These are phyloP conservation scores for Aelia acuminata DNA, from an alignment of 2,888 invertebrate genomes.

Conservation along the genomic window DNA sequence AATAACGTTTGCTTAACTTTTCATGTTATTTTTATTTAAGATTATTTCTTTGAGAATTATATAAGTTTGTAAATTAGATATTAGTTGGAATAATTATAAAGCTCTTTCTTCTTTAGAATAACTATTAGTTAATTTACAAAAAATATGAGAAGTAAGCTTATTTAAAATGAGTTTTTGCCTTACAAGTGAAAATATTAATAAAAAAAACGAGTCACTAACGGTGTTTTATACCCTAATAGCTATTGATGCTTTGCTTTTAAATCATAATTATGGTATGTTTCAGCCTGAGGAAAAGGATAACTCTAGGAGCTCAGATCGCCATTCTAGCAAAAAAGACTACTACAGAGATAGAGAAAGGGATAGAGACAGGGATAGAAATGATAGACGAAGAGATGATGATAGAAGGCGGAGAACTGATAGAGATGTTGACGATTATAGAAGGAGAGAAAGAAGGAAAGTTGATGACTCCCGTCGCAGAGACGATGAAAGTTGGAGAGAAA, in stretches of 20 bases:
- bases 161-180: too few species aligned
- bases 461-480: constrained; percentile 56
- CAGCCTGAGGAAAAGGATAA: constrained; percentile 61
- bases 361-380: constrained; percentile 67
- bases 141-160: too few species aligned
- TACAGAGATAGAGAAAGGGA: constrained; percentile 60
- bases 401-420: constrained; percentile 57
- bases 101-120: too few species aligned
- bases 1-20: too few species aligned
- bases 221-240: too few species aligned
- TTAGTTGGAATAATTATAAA: too few species aligned
- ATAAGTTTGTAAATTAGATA: too few species aligned
- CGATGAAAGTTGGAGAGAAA: constrained; percentile 55
- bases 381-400: constrained; percentile 59
- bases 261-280: constrained; percentile 12
- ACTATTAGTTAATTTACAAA: too few species aligned
- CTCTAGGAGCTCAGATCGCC: constrained; percentile 57
- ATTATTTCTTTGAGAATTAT: too few species aligned
- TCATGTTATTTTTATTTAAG: too few species aligned
- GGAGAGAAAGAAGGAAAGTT: constrained; percentile 53
- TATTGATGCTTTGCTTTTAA: neutral
- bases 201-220: too few species aligned
- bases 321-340: constrained; percentile 56
- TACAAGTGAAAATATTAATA: too few species aligned
- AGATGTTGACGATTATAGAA: constrained; percentile 49